phyloP scores from a whole-genome alignment of 2,113 vertebrate genomes.

The Salvelinus alpinus region DNA sequence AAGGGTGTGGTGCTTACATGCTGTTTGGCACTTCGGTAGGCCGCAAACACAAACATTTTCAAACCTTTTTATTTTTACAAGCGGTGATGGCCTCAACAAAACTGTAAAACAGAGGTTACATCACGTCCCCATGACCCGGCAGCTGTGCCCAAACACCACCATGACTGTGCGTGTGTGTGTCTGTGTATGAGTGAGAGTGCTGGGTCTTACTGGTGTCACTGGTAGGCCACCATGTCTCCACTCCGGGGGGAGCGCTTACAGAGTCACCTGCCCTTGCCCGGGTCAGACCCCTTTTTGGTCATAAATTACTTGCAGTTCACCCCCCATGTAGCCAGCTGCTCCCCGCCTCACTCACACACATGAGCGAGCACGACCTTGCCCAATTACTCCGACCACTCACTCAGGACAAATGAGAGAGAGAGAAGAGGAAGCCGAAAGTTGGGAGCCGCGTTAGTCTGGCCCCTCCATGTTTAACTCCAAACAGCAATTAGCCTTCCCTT shows the following conservation, averaged over 20 bases:
- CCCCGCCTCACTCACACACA: background rate
- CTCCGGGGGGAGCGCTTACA: background rate
- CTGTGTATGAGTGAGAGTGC: background rate
- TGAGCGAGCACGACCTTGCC: constrained; percentile 13
- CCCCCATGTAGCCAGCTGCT: background rate
- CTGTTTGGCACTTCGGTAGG: constrained; percentile 6
- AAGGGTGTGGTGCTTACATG: constrained; percentile 11
- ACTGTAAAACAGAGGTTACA: constrained; percentile 10
- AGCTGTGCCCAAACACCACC: background rate
- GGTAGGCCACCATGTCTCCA: background rate
- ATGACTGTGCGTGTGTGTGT: constrained; percentile 21
- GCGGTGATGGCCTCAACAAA: background rate
- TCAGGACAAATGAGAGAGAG: constrained; percentile 1
- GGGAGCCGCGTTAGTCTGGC: background rate
- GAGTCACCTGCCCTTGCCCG: constrained; percentile 7
- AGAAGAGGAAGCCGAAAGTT: background rate
- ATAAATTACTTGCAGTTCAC: constrained; percentile 20
- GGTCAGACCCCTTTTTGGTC: constrained; percentile 1
- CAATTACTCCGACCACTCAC: background rate
- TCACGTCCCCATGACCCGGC: background rate
- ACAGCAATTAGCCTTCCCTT: constrained; percentile 7
- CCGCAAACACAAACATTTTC: constrained; percentile 9
- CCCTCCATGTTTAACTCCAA: constrained; percentile 12
- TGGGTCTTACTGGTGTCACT: background rate
- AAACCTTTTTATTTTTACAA: background rate